Evolutionary conservation across 1,140 invertebrate genomes (phyloP), one percentile per base, ranked within the genome.

Genomic region (Euura saliciscinereae): DNA sequence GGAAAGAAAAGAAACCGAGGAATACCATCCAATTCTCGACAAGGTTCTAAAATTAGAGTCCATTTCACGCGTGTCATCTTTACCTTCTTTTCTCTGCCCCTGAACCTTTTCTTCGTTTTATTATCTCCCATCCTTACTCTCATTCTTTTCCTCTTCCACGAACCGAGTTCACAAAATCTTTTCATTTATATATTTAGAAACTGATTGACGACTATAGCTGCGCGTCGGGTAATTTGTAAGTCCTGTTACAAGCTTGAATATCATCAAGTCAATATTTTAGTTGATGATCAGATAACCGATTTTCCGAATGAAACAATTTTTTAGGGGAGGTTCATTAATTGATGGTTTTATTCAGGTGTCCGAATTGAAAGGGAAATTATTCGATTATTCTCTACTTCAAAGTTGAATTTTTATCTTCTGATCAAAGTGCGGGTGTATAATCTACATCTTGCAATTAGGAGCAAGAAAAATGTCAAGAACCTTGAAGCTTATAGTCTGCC

Each of bases 21-120:
- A 11, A 11, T 11, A 51, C 8, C 51, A 59, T 59, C 51, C 51
- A 59, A 59, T 59, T 59, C 51, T 59, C 51, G 51, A 59, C 51
- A 59, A 59, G 51, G 51, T 77, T 77, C 77, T 82, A 81, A 82
- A 80, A 78, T 82, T 77, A 80, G 78, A 79, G 78, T 75, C 79
- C 75, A 80, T 79, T 82, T 76, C 74, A 75, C 69, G 66, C 77
- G 74, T 79, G 73, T 76, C 78, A 78, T 80, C 76, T 73, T 74
- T 42, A 45, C 44, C 45, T 44, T 65, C 44, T 66, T 69, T 67
- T 51, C 44, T 51, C 44, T 68, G 44, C 28, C 13, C 28, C 73
- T 71, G 28, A 10, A 4, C 5, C 65, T 45, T n/a, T 66, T 70
- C 68, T 73, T 70, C 45, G 46, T n/a, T 28, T 28, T 28, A 28